phyloP scores from a whole-genome alignment of 2,797 vertebrate genomes.

The Delichon dasypus region DNA sequence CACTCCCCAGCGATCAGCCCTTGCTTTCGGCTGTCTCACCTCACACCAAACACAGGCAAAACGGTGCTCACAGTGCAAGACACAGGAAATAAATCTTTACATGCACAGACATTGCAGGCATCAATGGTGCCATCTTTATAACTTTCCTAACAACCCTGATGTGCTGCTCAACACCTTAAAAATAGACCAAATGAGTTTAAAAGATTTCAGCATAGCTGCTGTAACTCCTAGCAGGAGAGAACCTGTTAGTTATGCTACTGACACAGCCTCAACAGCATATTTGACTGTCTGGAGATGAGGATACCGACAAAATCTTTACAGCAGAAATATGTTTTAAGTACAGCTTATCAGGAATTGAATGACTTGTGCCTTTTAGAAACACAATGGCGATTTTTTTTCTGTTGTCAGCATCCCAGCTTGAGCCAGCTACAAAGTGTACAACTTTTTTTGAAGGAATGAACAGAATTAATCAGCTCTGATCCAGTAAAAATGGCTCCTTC shows the following conservation, averaged over 20 bases:
- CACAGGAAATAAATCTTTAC: not conserved
- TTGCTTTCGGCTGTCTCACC: accelerated
- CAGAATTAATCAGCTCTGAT: not conserved
- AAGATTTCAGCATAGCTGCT: not conserved
- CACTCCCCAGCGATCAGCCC: accelerated
- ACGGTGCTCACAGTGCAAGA: not conserved
- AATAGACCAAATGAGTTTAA: not conserved
- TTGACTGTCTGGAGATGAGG: not conserved
- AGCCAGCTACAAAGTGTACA: not conserved
- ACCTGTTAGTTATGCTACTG: not conserved
- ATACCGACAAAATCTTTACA: not conserved
- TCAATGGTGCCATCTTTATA: not conserved
- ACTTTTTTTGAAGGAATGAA: not conserved
- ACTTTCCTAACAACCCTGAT: accelerated
- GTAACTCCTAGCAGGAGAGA: not conserved
- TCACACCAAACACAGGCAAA: not conserved
- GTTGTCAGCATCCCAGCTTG: not conserved
- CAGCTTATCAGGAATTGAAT: not conserved
- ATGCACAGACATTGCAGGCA: not conserved
- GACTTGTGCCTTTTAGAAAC: not conserved
- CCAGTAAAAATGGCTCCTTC: not conserved
- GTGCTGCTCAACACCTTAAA: not conserved
- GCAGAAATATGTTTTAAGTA: not conserved
- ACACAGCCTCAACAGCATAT: not conserved
- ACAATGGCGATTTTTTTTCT: not conserved